Percentiles rank a stretch among this genome's conserved stretches.
Evolutionary conservation across 2,797 vertebrate genomes (phyloP).

Genomic region (Balearica regulorum): DNA sequence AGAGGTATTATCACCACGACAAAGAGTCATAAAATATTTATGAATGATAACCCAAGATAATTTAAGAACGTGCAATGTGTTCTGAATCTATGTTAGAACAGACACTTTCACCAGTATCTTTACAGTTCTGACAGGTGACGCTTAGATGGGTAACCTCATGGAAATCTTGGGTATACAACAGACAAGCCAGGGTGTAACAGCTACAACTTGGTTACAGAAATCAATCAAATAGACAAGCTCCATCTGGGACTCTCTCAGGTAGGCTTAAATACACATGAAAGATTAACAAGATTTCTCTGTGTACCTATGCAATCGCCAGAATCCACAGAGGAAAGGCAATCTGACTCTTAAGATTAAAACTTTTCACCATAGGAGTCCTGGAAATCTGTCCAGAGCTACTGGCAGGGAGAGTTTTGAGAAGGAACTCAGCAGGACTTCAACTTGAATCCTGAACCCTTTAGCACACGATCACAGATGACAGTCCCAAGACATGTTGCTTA

Average conservation of each 20-base stretch:
- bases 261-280: neutral
- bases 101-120: neutral
- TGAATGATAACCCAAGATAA: neutral
- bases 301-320: neutral
- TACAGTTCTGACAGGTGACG: neutral
- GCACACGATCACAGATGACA: neutral
- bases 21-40: neutral
- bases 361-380: neutral
- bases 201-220: neutral
- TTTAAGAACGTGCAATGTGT: neutral
- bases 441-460: neutral
- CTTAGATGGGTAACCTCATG: neutral
- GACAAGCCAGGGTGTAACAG: neutral
- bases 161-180: neutral
- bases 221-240: neutral
- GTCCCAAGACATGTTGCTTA: neutral
- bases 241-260: neutral
- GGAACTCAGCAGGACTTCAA: neutral
- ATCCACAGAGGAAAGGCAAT: neutral
- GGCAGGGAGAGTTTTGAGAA: neutral
- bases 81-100: neutral
- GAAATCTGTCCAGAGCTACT: neutral
- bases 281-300: neutral
- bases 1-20: accelerated
- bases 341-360: neutral